Base-by-base conservation (phyloP, 2,888 invertebrate genomes). In the Ferrisia virgata region DNA sequence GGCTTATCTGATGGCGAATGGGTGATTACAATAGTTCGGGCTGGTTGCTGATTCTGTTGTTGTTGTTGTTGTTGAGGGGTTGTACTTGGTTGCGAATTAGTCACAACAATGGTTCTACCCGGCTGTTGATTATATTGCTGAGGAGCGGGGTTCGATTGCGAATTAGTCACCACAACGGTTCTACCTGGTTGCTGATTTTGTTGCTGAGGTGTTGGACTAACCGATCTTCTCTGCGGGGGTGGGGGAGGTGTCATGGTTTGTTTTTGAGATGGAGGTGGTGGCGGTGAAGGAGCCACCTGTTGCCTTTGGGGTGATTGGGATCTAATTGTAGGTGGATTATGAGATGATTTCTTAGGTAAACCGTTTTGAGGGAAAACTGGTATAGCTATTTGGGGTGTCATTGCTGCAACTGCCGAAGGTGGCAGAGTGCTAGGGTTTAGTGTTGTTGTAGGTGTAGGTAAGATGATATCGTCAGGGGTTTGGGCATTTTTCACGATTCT, bases 401-500 rank as follows among this genome's bases (percentile, higher is more conserved):
- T 33, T 85, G 86, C 85, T 85, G 86, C 85, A 76, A 86, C 86
- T 87, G 86, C 85, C 87, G 87, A 78, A 76, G 85, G 79, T 1
- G 85, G 84, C 18, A 85, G 28, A 6, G 72, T 18, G 28, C n/a
- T 39, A 4, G 84, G 36, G 28, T 33, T 85, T 5, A 53, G 13
- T 25, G 86, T 85, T 31, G 85, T 78, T 85, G 87, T 85, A 85
- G 86, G 86, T 13, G 86, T 85, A 25, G 91, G 90, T 82, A 88
- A 88, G 8, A 90, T 89, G 9, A 91, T 89, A n/a, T 88, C 85
- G 40, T 90, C 88, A 86, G 88, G 86, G 2, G 85, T 85, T 82
- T 87, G 87, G 15, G 87, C 87, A 76, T 94, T 94, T 86, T 93
- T 88, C 85, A 92, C 92, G 87, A 94, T 89, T 86, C 96, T 91